Conservation (phyloP, 2,113 vertebrate genomes). For the Chaenogobius annularis region DNA sequence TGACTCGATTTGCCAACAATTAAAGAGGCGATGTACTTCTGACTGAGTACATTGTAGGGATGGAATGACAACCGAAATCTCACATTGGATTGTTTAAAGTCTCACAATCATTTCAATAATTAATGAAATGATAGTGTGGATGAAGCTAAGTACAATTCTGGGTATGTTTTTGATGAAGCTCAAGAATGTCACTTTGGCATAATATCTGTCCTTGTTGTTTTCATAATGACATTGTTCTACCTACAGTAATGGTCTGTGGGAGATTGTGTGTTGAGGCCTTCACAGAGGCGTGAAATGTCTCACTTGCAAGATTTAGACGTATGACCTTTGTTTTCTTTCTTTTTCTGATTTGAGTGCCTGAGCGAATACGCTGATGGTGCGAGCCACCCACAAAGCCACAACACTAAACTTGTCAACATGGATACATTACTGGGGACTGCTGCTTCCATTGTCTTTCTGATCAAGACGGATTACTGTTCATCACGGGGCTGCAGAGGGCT, state of each 20-base stretch:
- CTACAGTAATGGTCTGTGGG: slow-evolving; percentile 29
- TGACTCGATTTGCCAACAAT: too few species aligned
- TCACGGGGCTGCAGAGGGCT: slow-evolving; percentile 38
- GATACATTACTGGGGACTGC: slow-evolving; percentile 56
- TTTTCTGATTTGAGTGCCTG: slow-evolving; percentile 37
- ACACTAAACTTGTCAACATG: slow-evolving; percentile 65
- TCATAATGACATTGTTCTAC: too few species aligned
- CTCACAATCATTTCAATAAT: too few species aligned
- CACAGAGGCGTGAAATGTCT: slow-evolving; percentile 19
- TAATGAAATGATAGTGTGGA: too few species aligned
- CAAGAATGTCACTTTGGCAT: too few species aligned
- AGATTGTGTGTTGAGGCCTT: slow-evolving; percentile 37
- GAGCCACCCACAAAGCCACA: slow-evolving; percentile 57
- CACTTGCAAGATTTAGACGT: slow-evolving; percentile 35
- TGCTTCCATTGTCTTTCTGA: slow-evolving; percentile 53
- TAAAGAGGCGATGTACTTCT: too few species aligned
- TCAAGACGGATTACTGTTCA: slow-evolving; percentile 64
- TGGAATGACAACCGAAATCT: too few species aligned
- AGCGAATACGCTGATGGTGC: slow-evolving; percentile 46
- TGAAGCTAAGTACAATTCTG: too few species aligned
- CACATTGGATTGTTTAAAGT: too few species aligned
- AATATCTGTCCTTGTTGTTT: too few species aligned
- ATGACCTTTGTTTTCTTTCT: slow-evolving; percentile 50
- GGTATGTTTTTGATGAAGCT: too few species aligned
- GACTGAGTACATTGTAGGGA: too few species aligned